phyloP scores from a whole-genome alignment of 35 echinoderm and acorn worm species.

The Ptychodera flava region DNA sequence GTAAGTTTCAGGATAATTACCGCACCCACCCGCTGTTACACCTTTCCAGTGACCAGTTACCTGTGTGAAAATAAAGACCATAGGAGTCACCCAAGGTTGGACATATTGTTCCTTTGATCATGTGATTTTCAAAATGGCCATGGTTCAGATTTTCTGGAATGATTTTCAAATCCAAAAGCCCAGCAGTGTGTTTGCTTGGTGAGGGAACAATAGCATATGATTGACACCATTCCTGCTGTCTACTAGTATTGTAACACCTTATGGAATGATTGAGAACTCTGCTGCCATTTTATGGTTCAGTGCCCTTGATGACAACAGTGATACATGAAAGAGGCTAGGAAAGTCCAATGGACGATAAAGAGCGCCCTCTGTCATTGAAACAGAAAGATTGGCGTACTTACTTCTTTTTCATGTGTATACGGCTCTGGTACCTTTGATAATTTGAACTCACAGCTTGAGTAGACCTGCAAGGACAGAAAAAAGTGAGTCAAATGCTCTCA shows the following conservation, averaged over 20 bases:
- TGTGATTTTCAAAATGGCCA: too few species aligned
- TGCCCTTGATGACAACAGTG: too few species aligned
- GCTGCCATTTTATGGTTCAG: too few species aligned
- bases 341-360: too few species aligned
- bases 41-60: conserved; percentile 97
- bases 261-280: too few species aligned
- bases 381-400: too few species aligned
- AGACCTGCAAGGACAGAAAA: conserved; percentile 46
- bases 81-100: too few species aligned
- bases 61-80: conserved; percentile 36
- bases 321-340: too few species aligned
- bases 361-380: too few species aligned
- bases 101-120: too few species aligned
- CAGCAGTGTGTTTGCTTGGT: background rate
- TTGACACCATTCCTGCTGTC: background rate
- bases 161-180: background rate
- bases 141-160: background rate
- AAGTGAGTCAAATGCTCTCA: background rate
- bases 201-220: background rate
- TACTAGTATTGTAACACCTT: too few species aligned
- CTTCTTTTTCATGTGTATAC: conserved; percentile 61
- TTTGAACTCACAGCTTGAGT: conserved; percentile 65
- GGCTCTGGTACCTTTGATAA: conserved; percentile 84
- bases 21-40: conserved; percentile 79
- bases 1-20: conserved; percentile 62